Conservation (phyloP, 2,113 vertebrate species). For the Pavo muticus region DNA sequence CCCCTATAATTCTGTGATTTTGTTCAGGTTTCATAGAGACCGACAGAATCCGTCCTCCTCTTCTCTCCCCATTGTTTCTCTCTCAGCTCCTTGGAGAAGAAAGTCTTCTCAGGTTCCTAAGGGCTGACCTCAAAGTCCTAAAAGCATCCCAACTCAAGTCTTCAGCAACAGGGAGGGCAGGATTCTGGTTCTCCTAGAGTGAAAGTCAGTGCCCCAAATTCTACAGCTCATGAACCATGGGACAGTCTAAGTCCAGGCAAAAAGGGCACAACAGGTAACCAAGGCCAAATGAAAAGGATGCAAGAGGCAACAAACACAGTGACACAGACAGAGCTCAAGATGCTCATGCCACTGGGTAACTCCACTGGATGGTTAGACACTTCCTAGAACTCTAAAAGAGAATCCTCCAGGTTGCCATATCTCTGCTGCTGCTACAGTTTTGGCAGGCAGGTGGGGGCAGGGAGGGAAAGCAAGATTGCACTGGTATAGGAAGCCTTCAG, state of each 20-base stretch:
- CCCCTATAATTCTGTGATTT: too few species aligned
- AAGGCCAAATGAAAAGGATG: neutral
- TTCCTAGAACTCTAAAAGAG: neutral
- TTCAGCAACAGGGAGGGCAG: neutral
- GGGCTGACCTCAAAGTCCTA: neutral
- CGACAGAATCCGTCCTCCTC: neutral
- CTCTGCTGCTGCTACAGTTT: neutral
- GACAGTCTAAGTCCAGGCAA: neutral
- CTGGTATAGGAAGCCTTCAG: neutral
- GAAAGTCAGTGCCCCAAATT: neutral
- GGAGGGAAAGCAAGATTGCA: neutral
- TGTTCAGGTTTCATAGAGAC: neutral
- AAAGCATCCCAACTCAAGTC: neutral
- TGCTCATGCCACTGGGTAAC: neutral
- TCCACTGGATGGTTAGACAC: neutral
- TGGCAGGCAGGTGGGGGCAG: neutral
- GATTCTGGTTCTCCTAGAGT: neutral
- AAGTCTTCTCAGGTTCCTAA: neutral
- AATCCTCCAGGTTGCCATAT: neutral
- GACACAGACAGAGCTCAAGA: neutral
- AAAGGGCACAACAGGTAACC: neutral
- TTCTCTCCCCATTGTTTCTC: neutral
- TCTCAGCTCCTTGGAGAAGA: neutral
- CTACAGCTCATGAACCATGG: neutral
- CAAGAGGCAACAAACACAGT: neutral